Percentiles rank a stretch among this genome's conserved stretches.
Conservation (phyloP, 2,797 vertebrate species). For the Sus cebifrons region DNA sequence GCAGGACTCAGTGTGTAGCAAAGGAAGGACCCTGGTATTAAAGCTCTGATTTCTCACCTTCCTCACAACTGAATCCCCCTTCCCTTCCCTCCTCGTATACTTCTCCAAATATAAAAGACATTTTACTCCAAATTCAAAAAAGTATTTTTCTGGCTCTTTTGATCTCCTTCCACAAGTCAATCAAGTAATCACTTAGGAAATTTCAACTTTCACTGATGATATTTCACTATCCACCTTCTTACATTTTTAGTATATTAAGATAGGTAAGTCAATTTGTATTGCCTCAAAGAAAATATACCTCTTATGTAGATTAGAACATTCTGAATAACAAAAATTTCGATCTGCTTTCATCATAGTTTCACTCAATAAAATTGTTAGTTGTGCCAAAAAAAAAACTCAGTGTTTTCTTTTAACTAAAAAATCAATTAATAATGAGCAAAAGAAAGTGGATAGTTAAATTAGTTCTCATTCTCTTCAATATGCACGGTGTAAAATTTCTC, state of each 20-base stretch:
- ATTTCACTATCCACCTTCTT: not conserved
- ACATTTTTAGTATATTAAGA: slow-evolving; percentile 26
- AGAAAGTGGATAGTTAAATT: slow-evolving; percentile 8
- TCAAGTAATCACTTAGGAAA: slow-evolving; percentile 14
- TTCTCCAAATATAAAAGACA: slow-evolving; percentile 6
- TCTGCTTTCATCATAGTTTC: slow-evolving; percentile 19
- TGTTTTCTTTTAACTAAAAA: slow-evolving; percentile 47
- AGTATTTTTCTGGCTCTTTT: slow-evolving; percentile 21
- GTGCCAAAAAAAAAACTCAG: slow-evolving; percentile 35
- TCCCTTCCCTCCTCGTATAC: not conserved
- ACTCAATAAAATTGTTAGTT: slow-evolving; percentile 15
- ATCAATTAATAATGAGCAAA: slow-evolving; percentile 38
- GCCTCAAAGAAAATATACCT: not conserved
- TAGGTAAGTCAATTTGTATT: not conserved
- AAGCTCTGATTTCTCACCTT: not conserved
- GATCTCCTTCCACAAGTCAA: not conserved
- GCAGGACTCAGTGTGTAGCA: not conserved
- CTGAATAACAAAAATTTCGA: not conserved
- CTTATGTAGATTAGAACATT: not conserved
- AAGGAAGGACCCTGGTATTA: not conserved
- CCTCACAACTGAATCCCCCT: not conserved
- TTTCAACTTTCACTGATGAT: slow-evolving; percentile 32
- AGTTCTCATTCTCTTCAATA: slow-evolving; percentile 46
- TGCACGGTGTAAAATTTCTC: slow-evolving; percentile 46
- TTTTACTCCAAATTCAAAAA: not conserved